Conservation (phyloP, 2,113 vertebrate species). For the Pyxicephalus adspersus region DNA sequence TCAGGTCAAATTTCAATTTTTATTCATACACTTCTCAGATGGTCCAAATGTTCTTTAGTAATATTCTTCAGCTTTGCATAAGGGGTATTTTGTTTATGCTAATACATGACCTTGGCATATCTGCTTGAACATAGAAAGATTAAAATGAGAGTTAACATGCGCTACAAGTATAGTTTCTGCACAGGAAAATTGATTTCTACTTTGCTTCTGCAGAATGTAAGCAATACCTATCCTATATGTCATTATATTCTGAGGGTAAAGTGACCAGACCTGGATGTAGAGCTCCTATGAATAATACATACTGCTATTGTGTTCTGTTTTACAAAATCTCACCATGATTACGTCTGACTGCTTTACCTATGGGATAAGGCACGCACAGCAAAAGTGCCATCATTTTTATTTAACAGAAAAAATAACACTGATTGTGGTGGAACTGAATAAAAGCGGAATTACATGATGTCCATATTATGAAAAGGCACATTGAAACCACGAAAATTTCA, state of each 20-base stretch:
- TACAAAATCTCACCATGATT: not conserved
- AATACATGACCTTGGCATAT: slow-evolving; percentile 2
- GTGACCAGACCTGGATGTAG: slow-evolving; percentile 10
- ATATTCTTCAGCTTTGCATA: not conserved
- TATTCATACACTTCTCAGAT: slow-evolving; percentile 1
- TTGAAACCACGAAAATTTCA: no score
- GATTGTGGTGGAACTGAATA: no score
- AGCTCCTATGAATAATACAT: slow-evolving; percentile 16
- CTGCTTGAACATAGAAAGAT: not conserved
- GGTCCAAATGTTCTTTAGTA: slow-evolving; percentile 25
- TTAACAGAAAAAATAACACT: not conserved
- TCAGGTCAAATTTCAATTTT: slow-evolving; percentile 5
- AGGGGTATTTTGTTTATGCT: slow-evolving; percentile 8
- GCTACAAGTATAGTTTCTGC: not conserved
- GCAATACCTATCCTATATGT: slow-evolving; percentile 2
- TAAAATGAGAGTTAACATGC: not conserved
- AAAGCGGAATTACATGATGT: no score
- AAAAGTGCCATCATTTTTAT: not conserved
- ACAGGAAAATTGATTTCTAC: not conserved
- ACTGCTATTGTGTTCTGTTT: not conserved
- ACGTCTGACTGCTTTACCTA: slow-evolving; percentile 1
- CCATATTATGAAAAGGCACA: no score
- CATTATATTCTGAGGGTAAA: slow-evolving; percentile 13
- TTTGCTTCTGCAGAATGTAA: not conserved
- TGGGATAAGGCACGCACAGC: not conserved